Evolutionary conservation across 1,140 invertebrate species (phyloP).

Genomic region (Lasioglossum albipes): DNA sequence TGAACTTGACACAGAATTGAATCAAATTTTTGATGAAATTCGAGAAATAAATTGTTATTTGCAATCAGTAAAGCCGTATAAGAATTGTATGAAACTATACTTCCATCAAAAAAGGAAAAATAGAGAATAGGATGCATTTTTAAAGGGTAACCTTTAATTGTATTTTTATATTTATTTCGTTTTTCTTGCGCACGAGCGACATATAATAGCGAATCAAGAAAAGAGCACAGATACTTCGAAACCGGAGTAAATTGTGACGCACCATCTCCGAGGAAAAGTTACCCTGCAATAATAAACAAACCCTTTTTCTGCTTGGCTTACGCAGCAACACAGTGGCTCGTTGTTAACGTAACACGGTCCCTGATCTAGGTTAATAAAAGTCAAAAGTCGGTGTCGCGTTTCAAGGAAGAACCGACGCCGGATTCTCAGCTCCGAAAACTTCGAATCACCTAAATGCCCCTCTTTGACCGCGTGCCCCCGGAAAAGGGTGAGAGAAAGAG

Average conservation of each 20-base stretch:
- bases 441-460: neutral
- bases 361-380: slow-evolving; percentile 55
- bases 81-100: too few species aligned
- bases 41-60: too few species aligned
- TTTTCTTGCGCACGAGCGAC: too few species aligned
- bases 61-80: too few species aligned
- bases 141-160: too few species aligned
- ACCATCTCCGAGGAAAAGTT: slow-evolving; percentile 9
- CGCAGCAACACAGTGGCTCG: slow-evolving; percentile 24
- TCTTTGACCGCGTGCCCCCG: slow-evolving; percentile 7
- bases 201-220: too few species aligned
- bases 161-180: too few species aligned
- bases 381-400: slow-evolving; percentile 39
- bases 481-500: too few species aligned
- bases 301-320: slow-evolving; percentile 43
- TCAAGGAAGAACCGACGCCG: slow-evolving; percentile 38
- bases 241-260: neutral
- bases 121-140: too few species aligned
- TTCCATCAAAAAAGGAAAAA: too few species aligned
- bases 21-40: too few species aligned
- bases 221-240: neutral
- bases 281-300: slow-evolving; percentile 59
- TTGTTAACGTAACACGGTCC: slow-evolving; percentile 28
- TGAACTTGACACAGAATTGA: too few species aligned
- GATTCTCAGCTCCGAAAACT: neutral